A percentile compares a stretch with the other conserved stretches of the same genome.
These are phyloP conservation scores for Xenopus petersii DNA, from an alignment of 2,797 vertebrate species.

Conservation along the genomic window DNA sequence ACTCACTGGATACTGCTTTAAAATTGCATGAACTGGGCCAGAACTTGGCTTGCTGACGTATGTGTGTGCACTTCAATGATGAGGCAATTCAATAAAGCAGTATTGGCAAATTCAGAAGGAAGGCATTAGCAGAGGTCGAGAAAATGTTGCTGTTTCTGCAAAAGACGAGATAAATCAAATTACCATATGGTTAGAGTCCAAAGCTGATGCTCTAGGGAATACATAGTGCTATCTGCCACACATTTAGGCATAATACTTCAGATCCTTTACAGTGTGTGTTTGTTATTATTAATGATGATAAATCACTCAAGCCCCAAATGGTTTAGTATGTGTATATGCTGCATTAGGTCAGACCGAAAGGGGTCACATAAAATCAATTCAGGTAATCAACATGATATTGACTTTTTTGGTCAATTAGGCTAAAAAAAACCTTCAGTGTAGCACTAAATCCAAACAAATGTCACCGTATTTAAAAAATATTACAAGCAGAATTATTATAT, in stretches of 20 bases:
- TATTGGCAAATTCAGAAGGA: no score
- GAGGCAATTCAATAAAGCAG: no score
- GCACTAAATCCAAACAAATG: slow-evolving; percentile 8
- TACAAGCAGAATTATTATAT: not conserved
- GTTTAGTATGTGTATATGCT: slow-evolving; percentile 11
- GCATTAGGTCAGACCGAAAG: slow-evolving; percentile 25
- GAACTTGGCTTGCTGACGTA: no score
- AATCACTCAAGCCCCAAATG: slow-evolving; percentile 12
- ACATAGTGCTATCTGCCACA: slow-evolving; percentile 13
- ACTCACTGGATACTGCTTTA: no score
- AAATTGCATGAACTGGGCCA: no score
- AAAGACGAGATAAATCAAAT: not conserved
- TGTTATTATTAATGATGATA: slow-evolving; percentile 34
- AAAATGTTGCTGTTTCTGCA: not conserved
- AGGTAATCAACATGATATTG: slow-evolving; percentile 38
- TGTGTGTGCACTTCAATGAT: no score
- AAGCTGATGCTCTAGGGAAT: slow-evolving; percentile 12
- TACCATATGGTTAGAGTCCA: slow-evolving; percentile 5
- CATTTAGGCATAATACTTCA: slow-evolving; percentile 17
- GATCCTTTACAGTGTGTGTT: slow-evolving; percentile 15
- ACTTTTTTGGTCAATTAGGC: not conserved
- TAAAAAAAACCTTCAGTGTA: not conserved
- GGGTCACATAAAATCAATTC: slow-evolving; percentile 39
- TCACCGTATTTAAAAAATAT: not conserved
- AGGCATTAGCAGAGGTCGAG: no score